phyloP scores from a whole-genome alignment of 2,888 invertebrate genomes.

The Xestia xanthographa region DNA sequence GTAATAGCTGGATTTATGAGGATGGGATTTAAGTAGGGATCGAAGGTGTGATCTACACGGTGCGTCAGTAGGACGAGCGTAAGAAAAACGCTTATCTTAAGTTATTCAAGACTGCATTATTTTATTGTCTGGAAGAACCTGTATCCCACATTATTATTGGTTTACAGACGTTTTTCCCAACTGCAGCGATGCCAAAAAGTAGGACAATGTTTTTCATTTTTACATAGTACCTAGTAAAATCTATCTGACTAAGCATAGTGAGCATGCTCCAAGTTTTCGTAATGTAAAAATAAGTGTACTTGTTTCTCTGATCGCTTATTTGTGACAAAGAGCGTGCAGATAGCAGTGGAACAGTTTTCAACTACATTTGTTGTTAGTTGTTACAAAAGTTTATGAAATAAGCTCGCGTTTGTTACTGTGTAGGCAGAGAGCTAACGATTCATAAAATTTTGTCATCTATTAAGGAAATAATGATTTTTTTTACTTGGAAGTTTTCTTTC shows the following conservation, averaged over 20 bases:
- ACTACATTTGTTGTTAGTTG: conserved; percentile 6
- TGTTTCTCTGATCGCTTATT: not conserved
- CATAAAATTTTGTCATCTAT: not conserved
- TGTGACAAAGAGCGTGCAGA: not conserved
- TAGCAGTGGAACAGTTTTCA: conserved; percentile 8
- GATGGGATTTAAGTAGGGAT: too few relatives aligned
- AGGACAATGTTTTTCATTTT: not conserved
- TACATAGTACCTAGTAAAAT: not conserved
- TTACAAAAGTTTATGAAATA: conserved; percentile 21
- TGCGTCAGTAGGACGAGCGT: too few relatives aligned
- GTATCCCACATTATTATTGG: too few relatives aligned
- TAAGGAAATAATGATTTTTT: not conserved
- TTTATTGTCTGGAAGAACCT: too few relatives aligned
- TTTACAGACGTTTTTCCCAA: too few relatives aligned
- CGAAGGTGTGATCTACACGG: too few relatives aligned
- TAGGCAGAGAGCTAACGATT: not conserved
- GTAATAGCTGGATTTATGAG: too few relatives aligned
- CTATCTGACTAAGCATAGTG: not conserved
- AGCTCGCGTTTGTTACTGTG: conserved; percentile 2
- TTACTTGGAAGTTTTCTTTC: not conserved
- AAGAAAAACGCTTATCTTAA: too few relatives aligned
- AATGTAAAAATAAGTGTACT: not conserved
- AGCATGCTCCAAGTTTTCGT: not conserved
- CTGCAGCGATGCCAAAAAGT: too few relatives aligned
- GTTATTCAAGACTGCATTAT: too few relatives aligned